Base-by-base conservation (phyloP, 2,888 invertebrate species). In the Luperina testacea region DNA sequence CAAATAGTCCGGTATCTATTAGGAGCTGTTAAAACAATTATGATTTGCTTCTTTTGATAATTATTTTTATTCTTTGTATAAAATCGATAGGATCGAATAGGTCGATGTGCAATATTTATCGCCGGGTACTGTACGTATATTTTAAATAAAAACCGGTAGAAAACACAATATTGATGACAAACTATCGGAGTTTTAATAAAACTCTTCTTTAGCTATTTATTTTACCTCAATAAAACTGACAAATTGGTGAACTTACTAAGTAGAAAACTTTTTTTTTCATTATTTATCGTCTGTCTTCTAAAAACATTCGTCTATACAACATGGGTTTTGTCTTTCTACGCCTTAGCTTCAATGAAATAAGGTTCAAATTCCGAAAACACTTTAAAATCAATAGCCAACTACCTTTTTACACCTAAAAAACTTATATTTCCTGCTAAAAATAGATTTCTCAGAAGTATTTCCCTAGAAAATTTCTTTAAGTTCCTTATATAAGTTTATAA, bases 401-500 rank as follows among this genome's bases (percentile, higher is more conserved):
- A 42, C 1, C 11, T 11, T 69, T 64, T 69, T 57, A 32, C 38
- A 42, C 15, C 20, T 11, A 59, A 80, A 32, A 80, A 80, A 76
- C 13, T 80, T 51, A 53, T 5, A 38, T 74, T 65, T 80, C 45
- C 77, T 13, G 38, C 15, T 68, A 9, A 48, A 75, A 63, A 24
- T 27, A 2, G 9, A 48, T 53, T 15, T 24, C 20, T 9, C 15
- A 2, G 8, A 8, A 70, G 8, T 15, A n/a, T 57, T 75, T 64
- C 59, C 0, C 2, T 15, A 9, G 9, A 4, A 24, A 59, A 45
- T 1, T 57, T 45, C 2, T 73, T 75, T 5, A 4, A 32, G 6
- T 53, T 68, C 4, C 45, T n/a, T 70, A 59, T 8, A n/a, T 61
- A 85, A 75, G 59, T 81, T 77, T 81, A 78, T 86, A 69, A n/a